Evolutionary conservation across 2,888 invertebrate genomes (phyloP), one percentile per base, ranked within the genome.

Genomic region (Agonopterix heracliana): DNA sequence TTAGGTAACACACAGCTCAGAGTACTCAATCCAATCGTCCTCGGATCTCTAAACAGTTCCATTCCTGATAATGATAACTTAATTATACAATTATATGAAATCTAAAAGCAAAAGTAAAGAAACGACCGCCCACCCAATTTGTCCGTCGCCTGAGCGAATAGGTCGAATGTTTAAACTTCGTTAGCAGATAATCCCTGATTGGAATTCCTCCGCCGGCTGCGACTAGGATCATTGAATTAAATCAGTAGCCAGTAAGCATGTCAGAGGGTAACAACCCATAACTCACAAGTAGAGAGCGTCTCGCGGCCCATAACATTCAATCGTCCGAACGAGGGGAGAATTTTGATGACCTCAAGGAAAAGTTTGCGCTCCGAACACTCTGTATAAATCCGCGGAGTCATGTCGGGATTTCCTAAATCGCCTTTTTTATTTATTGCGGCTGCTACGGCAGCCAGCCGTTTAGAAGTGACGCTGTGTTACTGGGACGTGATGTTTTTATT

Each of bases 241-340:
- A 80, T 77, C 76, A 73, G 77, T 71, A 74, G 70, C 70, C 59
- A 57, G 74, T 71, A 69, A 75, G 76, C 74, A 78, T 74, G 79
- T 76, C 74, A 73, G 75, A 69, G 69, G 70, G 72, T 71, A 78
- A 75, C 75, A 74, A 77, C 68, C 74, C 68, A 81, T 84, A 85
- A 83, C 73, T 84, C 74, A 78, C 71, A 74, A 77, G 76, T 74
- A 71, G 77, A 79, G 81, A 78, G 77, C 78, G 76, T 77, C 82
- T 79, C 78, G 75, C 77, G 80, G 81, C 76, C 78, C 81, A 82
- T 84, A 85, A 84, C 85, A 85, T 86, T 86, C 85, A 85, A 85
- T 86, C 85, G 86, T 78, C 75, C 74, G 79, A 61, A 74, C 85
- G 83, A 77, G 75, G 81, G 78, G 72, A 75, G 85, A 84, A 85